These are phyloP conservation scores for Oceanodroma tethys DNA, from an alignment of 2,113 vertebrate genomes.

Conservation along the genomic window DNA sequence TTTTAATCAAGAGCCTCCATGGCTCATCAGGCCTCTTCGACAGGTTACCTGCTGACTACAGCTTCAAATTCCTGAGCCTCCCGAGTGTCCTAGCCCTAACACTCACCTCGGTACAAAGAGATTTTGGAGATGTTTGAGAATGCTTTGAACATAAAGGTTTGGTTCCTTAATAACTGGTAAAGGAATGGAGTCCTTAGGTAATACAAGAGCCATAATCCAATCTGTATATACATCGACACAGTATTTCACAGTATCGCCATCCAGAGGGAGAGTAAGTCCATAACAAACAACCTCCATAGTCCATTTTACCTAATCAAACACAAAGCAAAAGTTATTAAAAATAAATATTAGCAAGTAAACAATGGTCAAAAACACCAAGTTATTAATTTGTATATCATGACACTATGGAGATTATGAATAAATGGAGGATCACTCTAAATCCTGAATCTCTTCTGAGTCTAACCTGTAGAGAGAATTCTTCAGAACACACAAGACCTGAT, in stretches of 20 bases:
- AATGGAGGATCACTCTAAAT: neutral
- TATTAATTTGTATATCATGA: neutral
- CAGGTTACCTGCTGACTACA: neutral
- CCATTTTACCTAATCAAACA: constrained; percentile 88
- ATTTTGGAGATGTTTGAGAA: constrained; percentile 94
- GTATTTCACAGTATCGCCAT: constrained; percentile 92
- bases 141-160: constrained; percentile 91
- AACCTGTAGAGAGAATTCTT: neutral
- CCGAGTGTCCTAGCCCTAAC: neutral
- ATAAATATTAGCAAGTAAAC: neutral
- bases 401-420: neutral
- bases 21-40: neutral
- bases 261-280: constrained; percentile 90
- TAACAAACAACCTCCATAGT: constrained; percentile 98
- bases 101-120: constrained; percentile 94
- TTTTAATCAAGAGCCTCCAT: neutral
- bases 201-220: constrained; percentile 94
- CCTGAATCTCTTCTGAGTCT: neutral
- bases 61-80: neutral
- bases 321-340: neutral
- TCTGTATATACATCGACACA: constrained; percentile 97
- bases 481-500: neutral
- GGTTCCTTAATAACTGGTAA: constrained; percentile 90
- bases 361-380: neutral
- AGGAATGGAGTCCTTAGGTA: constrained; percentile 90